Evolutionary conservation across 2,113 vertebrate species (phyloP).

Genomic region (Lampris incognitus): DNA sequence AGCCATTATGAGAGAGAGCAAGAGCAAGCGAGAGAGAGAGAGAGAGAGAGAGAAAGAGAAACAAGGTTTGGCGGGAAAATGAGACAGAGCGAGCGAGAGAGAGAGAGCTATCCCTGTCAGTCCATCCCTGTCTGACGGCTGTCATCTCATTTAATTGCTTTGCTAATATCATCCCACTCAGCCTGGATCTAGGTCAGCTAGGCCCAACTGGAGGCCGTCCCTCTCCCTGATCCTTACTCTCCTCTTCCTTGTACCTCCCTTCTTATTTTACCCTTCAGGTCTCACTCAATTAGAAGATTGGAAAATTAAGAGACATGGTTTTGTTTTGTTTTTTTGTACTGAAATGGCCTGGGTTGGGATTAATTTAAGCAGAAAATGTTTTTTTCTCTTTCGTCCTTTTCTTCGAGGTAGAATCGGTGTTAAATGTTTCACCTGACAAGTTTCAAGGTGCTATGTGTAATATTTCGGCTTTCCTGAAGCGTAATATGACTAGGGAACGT

Average conservation of each 20-base stretch:
- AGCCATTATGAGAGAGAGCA: constrained; percentile 63
- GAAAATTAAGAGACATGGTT: constrained; percentile 28
- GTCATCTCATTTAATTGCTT: constrained; percentile 82
- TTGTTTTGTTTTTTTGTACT: constrained; percentile 37
- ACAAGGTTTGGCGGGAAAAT: neutral
- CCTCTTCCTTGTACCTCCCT: neutral
- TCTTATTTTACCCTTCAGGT: constrained; percentile 24
- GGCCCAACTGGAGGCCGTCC: constrained; percentile 65
- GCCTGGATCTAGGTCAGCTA: constrained; percentile 77
- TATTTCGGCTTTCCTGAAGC: too few species aligned
- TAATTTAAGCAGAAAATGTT: constrained; percentile 44
- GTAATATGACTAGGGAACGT: too few species aligned
- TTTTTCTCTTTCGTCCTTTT: neutral
- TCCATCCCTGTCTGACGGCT: constrained; percentile 75
- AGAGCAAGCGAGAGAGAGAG: constrained; percentile 38
- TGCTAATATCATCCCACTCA: constrained; percentile 79
- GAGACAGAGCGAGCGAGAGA: constrained; percentile 15
- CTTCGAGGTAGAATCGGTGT: constrained; percentile 27
- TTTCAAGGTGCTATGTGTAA: too few species aligned
- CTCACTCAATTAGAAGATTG: constrained; percentile 48
- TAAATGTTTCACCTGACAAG: too few species aligned
- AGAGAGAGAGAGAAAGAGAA: neutral
- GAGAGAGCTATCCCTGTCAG: constrained; percentile 66
- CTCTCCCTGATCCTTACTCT: constrained; percentile 41
- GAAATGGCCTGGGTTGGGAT: constrained; percentile 44